Conservation (phyloP, 2,888 invertebrate species). For the Rhogogaster chlorosoma region DNA sequence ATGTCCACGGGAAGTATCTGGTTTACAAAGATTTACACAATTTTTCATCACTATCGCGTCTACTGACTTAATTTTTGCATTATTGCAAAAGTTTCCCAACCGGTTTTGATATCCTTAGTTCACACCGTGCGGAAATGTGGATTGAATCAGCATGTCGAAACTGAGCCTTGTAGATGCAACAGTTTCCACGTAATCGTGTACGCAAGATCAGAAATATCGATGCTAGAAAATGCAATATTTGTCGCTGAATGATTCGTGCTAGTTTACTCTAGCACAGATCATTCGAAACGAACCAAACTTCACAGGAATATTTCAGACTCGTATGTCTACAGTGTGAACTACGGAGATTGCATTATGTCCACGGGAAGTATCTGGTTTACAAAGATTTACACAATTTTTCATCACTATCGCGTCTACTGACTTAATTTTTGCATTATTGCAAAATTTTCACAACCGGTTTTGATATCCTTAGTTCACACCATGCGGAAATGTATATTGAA, state of each 20-base stretch:
- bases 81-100: background rate
- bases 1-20: background rate
- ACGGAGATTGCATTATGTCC: background rate
- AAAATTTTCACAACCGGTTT: background rate
- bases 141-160: background rate
- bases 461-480: background rate
- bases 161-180: too few species aligned
- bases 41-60: background rate
- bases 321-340: background rate
- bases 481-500: background rate
- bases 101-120: background rate
- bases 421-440: background rate
- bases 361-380: background rate
- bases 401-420: background rate
- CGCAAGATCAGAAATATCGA: background rate
- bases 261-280: background rate
- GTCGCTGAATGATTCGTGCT: background rate
- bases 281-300: background rate
- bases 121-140: background rate
- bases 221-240: background rate
- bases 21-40: background rate
- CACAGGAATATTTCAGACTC: background rate
- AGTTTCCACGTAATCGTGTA: background rate
- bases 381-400: background rate
- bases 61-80: background rate